Conservation (phyloP, 2,113 vertebrate species). For the Mustelus asterias region DNA sequence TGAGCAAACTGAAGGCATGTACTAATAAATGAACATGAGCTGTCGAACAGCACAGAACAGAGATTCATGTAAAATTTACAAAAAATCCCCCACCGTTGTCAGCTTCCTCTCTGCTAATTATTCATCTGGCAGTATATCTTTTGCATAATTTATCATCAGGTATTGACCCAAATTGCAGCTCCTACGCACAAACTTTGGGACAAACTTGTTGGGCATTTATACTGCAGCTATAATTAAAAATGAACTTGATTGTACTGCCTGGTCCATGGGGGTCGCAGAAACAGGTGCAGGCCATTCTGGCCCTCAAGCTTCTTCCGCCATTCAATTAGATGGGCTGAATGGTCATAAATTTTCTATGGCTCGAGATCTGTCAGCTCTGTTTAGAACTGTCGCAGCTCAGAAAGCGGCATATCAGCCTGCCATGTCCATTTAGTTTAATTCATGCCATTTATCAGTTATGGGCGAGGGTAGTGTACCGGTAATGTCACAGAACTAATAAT, state of each 20-base stretch:
- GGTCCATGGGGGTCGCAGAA: not conserved
- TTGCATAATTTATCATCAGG: not conserved
- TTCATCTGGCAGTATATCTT: not conserved
- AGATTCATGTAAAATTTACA: constrained; percentile 20
- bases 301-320: not conserved
- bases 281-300: not conserved
- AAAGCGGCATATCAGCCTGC: too few relatives aligned
- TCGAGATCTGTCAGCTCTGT: not conserved
- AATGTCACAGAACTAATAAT: too few relatives aligned
- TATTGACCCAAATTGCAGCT: not conserved
- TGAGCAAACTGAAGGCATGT: not conserved
- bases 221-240: not conserved
- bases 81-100: not conserved
- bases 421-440: not conserved
- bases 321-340: not conserved
- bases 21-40: not conserved
- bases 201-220: not conserved
- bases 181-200: not conserved
- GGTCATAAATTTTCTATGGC: not conserved
- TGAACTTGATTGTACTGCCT: not conserved
- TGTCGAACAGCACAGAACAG: not conserved
- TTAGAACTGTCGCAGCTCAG: not conserved
- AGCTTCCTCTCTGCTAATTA: constrained; percentile 15
- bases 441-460: not conserved
- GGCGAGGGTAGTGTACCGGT: too few relatives aligned